phyloP scores from a whole-genome alignment of 2,888 invertebrate genomes.

The Acanthopleura granulata region DNA sequence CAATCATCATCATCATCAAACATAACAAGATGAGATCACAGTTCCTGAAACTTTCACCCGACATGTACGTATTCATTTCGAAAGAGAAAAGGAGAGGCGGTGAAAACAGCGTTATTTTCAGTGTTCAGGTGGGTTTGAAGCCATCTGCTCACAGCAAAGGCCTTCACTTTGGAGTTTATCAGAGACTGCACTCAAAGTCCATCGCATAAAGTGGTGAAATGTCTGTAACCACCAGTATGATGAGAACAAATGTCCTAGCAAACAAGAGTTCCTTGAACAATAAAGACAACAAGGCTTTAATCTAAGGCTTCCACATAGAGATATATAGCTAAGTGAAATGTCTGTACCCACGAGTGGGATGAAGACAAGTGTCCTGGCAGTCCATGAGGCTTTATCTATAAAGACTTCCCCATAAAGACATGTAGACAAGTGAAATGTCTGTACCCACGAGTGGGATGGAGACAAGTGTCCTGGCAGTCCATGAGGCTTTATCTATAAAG shows the following conservation, averaged over 20 bases:
- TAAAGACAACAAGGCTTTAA: constrained; percentile 90
- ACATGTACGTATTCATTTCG: no score
- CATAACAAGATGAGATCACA: no score
- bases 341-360: not conserved
- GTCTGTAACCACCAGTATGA: constrained; percentile 67
- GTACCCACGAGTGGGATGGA: constrained; percentile 70
- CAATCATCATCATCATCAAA: no score
- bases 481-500: constrained; percentile 91
- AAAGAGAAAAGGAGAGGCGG: no score
- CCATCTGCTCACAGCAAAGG: no score
- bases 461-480: constrained; percentile 90
- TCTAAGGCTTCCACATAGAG: no score
- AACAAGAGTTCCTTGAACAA: constrained; percentile 94
- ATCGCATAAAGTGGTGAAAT: not conserved
- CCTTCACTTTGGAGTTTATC: no score
- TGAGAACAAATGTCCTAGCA: constrained; percentile 85
- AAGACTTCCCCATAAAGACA: not conserved
- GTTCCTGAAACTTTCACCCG: no score
- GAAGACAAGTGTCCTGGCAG: not conserved
- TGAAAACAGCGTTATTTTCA: no score
- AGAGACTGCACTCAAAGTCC: no score
- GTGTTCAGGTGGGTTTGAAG: no score
- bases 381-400: not conserved
- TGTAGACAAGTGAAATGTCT: not conserved
- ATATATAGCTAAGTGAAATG: not conserved